phyloP scores from a whole-genome alignment of 2,888 invertebrate species.

The Aleiodes testaceus region DNA sequence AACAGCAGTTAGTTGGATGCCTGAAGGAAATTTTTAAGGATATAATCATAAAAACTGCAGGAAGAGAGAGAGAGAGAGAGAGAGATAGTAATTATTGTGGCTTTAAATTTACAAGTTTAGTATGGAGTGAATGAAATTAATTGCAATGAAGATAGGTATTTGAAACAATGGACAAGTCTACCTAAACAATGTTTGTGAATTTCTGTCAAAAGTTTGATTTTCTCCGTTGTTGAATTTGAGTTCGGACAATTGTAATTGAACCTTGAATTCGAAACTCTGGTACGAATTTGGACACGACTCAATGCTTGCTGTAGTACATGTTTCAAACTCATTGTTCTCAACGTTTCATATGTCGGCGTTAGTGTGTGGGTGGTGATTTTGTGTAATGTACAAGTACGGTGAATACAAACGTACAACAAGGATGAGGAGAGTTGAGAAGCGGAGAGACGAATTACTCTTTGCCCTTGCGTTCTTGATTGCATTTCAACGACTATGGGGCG shows the following conservation, averaged over 20 bases:
- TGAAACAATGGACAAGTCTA: constrained; percentile 21
- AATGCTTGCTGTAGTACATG: not conserved
- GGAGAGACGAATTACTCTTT: not conserved
- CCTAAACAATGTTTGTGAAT: constrained; percentile 34
- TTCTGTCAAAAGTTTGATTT: constrained; percentile 1
- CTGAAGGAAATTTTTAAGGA: no score
- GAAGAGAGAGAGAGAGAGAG: no score
- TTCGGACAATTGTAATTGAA: constrained; percentile 36
- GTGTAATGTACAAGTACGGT: not conserved
- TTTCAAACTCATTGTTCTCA: constrained; percentile 13
- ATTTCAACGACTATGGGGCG: constrained; percentile 15
- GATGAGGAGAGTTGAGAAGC: constrained; percentile 5
- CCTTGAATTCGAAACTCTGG: constrained; percentile 6
- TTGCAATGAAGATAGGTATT: constrained; percentile 7
- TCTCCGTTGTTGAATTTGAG: not conserved
- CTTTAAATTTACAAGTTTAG: not conserved
- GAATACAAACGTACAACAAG: constrained; percentile 19
- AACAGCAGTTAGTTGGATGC: no score
- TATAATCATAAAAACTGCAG: no score
- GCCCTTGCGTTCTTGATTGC: constrained; percentile 18
- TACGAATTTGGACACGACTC: not conserved
- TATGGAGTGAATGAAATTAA: constrained; percentile 11
- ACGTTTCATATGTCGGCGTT: not conserved
- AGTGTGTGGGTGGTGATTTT: no score
- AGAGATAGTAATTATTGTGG: not conserved